Base-by-base conservation (phyloP, 2,113 vertebrate species). In the Onychorhynchus coronatus region DNA sequence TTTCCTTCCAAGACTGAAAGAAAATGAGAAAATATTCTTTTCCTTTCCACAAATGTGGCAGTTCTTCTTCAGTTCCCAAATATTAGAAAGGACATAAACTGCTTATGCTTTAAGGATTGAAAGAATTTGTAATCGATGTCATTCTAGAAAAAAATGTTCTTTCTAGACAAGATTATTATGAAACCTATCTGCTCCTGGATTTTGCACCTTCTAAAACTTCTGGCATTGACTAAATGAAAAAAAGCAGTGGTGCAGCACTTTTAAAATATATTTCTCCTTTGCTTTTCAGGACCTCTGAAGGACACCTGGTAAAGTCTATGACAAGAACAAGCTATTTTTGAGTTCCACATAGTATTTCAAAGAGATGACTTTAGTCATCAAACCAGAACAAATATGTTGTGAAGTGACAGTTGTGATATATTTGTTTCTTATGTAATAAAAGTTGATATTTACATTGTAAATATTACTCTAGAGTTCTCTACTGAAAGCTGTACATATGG, bases 371-470 rank as follows among this genome's bases (percentile, higher is more conserved):
- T 98, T 97, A 97, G 97, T 98, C 98, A 98, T 98, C 95, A 98
- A 98, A 98, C 97, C 98, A 98, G 98, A 98, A 98, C 97, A 97
- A 97, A 98, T 95, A 97, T 98, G 97, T 98, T 97, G 97, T 98
- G 95, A 98, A 97, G 98, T 98, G 98, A 98, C 97, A 98, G 94
- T 97, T 97, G 98, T 98, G 98, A 98, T 97, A 98, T 98, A 97
- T 97, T 98, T 99, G 98, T 97, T 98, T 98, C 96, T 98, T 98
- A 98, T 98, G 95, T 98, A 98, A 98, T 98, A 97, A 98, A 97
- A 98, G 95, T 98, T 97, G 98, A 98, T 98, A 98, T 98, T 99
- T 99, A 99, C 98, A 98, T 96, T 99, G 98, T 99, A 99, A 98
- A 99, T 99, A 98, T 97, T 98, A 97, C 96, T 97, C 97, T 95